Conservation (phyloP, 2,888 invertebrate species). For the Sphaerophoria taeniata region DNA sequence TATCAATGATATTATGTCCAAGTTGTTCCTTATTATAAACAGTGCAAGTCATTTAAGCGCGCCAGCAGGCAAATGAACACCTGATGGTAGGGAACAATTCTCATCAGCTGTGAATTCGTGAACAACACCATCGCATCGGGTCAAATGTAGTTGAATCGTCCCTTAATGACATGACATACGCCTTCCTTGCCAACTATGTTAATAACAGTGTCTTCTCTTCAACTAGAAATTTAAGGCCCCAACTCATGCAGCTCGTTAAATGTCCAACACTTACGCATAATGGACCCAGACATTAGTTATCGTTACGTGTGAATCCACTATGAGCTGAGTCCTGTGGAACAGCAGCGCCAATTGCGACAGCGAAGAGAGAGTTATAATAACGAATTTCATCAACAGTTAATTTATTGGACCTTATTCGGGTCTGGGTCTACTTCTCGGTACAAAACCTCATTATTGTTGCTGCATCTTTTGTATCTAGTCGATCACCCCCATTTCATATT, state of each 20-base stretch:
- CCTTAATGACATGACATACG: not conserved
- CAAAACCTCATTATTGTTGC: no score
- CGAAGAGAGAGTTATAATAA: slow-evolving; percentile 79
- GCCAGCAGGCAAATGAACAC: slow-evolving; percentile 82
- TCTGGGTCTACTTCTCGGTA: no score
- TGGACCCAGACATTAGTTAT: slow-evolving; percentile 83
- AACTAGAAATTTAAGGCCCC: no score
- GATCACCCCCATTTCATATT: no score
- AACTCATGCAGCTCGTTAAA: no score
- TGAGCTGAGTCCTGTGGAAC: slow-evolving; percentile 78
- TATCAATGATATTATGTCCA: no score
- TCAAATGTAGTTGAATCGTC: slow-evolving; percentile 82
- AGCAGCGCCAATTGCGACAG: slow-evolving; percentile 78
- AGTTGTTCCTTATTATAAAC: not conserved
- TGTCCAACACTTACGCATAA: slow-evolving; percentile 84
- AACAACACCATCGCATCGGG: slow-evolving; percentile 84
- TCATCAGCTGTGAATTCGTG: slow-evolving; percentile 84
- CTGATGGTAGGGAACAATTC: slow-evolving; percentile 82
- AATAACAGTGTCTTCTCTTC: not conserved
- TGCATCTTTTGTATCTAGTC: no score
- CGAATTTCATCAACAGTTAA: slow-evolving; percentile 81
- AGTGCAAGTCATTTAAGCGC: slow-evolving; percentile 47
- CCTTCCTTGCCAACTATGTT: not conserved
- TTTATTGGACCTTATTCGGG: no score
- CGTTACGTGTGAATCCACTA: slow-evolving; percentile 84